Evolutionary conservation across 2,113 vertebrate genomes (phyloP), one percentile per base, ranked within the genome.

Genomic region (Cervus canadensis): DNA sequence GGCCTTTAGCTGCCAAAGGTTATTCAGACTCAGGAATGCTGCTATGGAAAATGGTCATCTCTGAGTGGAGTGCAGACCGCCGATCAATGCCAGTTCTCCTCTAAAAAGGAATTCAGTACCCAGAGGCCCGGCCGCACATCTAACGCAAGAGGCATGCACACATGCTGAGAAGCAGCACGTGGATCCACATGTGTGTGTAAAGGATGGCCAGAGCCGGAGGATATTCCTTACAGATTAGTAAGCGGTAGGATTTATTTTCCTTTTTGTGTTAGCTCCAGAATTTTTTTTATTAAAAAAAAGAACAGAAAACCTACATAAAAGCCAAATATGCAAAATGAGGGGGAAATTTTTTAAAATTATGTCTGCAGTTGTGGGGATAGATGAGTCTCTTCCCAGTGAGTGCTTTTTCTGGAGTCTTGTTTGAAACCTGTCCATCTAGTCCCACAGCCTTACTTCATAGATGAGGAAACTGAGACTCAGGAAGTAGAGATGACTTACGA

Each of bases 1-100:
- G 21, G 48, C 60, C n/a, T 85, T 92, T 56, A 71, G 45, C 60
- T 95, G 85, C 88, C 88, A 93, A 91, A 85, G 21, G 45, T 45
- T 92, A 64, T 71, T 94, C 82, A 74, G 36, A 86, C 30, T 90
- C 54, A 76, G 21, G 79, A 96, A 98, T 94, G 81, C 48, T 33
- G 40, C 85, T 28, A 4, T 82, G 86, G 67, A 95, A 97, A 92
- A 14, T 45, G 11, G 57, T 16, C 78, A 48, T 43, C 79, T 91
- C 17, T 33, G 79, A 40, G 26, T 48, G 8, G 30, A 89, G 43
- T 67, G 82, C 87, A 67, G 57, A 74, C 50, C 45, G n/a, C 15
- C 26, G 56, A 50, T 79, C 33, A 23, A 6, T 4, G 28, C 33
- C 50, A 76, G 54, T 64, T 86, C 50, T 48, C 62, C 36, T 16